Base-by-base conservation (phyloP, 2,888 invertebrate species). In the Slavum lentiscoides region DNA sequence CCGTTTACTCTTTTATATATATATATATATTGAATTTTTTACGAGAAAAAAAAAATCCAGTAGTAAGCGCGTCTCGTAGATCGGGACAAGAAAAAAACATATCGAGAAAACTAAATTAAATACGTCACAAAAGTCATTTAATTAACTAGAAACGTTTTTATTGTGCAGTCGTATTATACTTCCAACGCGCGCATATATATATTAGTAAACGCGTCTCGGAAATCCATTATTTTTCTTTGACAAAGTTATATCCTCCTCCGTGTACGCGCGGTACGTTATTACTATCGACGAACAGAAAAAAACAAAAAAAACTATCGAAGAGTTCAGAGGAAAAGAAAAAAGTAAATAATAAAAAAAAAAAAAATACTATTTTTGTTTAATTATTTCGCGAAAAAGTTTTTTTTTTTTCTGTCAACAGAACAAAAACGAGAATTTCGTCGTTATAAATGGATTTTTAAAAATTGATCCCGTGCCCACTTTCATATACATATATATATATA, bases 41-140 rank as follows among this genome's bases (percentile, higher is more conserved):
- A 58, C 39, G 21, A 58, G 8, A 37, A 7, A 6, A 74, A 37
- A 5, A 6, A 74, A 66, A 74, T 66, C 74, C 23, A 21, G 19
- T 7, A 19, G 66, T 58, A 74, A 66, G 55, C 55, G 55, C 39
- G 39, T 37, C 37, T 23, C n/a, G n/a, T n/a, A 30, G 39, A 66
- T 74, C 39, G 55, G 58, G 64, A 39, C 19, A 19, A 55, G 19
- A 55, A 66, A 30, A 30, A 30, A 30, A 66, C 58, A 58, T 74
- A 55, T 55, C 17, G 21, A 39, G 23, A 21, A 11, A 39, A 39
- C 39, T 66, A 66, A 39, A 74, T 74, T 66, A 66, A 66, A 39
- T 66, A 74, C 66, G 55, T 74, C 74, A 58, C 55, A 43, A 39
- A 58, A 66, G 55, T 74, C 66, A 66, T 76, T 76, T 76, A 76